Conservation (phyloP, 2,113 vertebrate genomes). For the Triplophysa rosa region DNA sequence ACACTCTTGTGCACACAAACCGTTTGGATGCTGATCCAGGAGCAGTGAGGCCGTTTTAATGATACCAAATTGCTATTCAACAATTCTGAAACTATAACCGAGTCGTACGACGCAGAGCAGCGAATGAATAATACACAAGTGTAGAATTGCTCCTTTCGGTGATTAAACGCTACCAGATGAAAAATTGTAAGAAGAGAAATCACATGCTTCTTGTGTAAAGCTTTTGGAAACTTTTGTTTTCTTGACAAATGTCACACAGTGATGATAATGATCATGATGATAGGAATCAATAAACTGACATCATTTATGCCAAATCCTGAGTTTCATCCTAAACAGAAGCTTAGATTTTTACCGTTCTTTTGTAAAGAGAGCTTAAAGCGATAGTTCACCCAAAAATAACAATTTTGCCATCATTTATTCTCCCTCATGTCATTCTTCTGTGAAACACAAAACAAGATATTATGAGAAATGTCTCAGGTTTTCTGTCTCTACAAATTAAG, state of each 20-base stretch:
- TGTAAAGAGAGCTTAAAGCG: too few relatives aligned
- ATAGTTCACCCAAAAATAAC: too few relatives aligned
- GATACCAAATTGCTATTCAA: background rate
- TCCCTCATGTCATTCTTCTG: too few relatives aligned
- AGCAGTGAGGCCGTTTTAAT: background rate
- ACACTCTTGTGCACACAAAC: background rate
- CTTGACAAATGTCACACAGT: background rate
- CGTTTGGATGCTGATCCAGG: background rate
- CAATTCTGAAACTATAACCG: conserved; percentile 4
- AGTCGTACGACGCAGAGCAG: conserved; percentile 10
- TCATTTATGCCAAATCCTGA: too few relatives aligned
- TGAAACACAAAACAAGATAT: too few relatives aligned
- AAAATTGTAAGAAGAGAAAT: background rate
- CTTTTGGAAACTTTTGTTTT: background rate
- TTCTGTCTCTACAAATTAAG: too few relatives aligned
- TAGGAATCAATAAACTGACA: too few relatives aligned
- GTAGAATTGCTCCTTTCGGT: background rate
- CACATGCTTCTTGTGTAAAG: background rate
- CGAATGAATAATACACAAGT: conserved; percentile 10
- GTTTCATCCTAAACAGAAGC: too few relatives aligned
- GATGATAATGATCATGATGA: background rate
- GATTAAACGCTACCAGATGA: conserved; percentile 3
- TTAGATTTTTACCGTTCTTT: too few relatives aligned
- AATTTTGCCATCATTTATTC: too few relatives aligned
- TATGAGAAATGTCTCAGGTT: too few relatives aligned